Percentiles rank a stretch among this genome's conserved stretches.
phyloP scores from a whole-genome alignment of 2,888 invertebrate genomes.

The Hirtodrosophila alboralis region DNA sequence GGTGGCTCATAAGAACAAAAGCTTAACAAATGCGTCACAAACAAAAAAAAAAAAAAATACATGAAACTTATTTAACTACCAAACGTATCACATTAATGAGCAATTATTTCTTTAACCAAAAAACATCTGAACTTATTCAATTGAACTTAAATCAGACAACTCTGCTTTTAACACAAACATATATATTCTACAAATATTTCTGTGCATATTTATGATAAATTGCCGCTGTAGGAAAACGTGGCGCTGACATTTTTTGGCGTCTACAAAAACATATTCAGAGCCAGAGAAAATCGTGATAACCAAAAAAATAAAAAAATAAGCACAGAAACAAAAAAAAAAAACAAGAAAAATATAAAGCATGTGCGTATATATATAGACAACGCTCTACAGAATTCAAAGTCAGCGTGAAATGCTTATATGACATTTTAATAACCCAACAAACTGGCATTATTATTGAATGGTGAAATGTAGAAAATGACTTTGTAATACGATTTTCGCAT shows the following conservation, averaged over 20 bases:
- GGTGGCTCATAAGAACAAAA: too few species aligned
- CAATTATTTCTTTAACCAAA: too few species aligned
- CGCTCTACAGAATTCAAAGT: slow-evolving; percentile 54
- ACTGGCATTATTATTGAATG: slow-evolving; percentile 72
- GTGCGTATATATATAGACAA: slow-evolving; percentile 6
- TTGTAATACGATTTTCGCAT: slow-evolving; percentile 47
- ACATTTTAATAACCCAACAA: slow-evolving; percentile 74
- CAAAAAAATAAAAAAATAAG: slow-evolving; percentile 6
- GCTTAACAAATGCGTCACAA: too few species aligned
- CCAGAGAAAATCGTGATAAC: slow-evolving; percentile 10
- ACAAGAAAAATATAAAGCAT: background rate
- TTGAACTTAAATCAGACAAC: too few species aligned
- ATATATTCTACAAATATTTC: slow-evolving; percentile 16
- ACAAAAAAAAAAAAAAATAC: too few species aligned
- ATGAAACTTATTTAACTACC: too few species aligned
- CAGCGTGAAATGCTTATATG: slow-evolving; percentile 62
- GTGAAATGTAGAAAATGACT: slow-evolving; percentile 53
- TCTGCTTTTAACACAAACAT: background rate
- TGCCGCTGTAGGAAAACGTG: slow-evolving; percentile 66
- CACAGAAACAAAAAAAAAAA: slow-evolving; percentile 2
- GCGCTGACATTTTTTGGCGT: slow-evolving; percentile 71
- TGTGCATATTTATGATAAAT: slow-evolving; percentile 75
- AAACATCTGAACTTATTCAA: too few species aligned
- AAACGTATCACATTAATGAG: too few species aligned
- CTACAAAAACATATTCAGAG: slow-evolving; percentile 48